These are phyloP conservation scores for Cyphomyrmex costatus DNA, from an alignment of 1,140 invertebrate species.

Conservation along the genomic window DNA sequence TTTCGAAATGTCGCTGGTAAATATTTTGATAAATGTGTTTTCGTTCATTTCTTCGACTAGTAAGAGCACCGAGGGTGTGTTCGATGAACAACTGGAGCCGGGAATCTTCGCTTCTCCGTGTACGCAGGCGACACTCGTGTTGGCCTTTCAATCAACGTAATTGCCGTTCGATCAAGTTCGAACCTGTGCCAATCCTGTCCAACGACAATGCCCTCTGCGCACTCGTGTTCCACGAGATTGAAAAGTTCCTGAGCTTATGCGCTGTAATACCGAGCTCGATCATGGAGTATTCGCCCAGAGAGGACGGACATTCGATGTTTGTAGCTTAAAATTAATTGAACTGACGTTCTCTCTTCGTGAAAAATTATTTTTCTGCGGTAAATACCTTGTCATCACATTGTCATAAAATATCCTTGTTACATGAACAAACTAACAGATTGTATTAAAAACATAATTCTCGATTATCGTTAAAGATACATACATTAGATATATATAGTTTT, in stretches of 20 bases:
- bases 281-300: slow-evolving; percentile 36
- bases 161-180: slow-evolving; percentile 73
- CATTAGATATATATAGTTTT: no score
- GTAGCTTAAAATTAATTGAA: slow-evolving; percentile 27
- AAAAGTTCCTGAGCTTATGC: slow-evolving; percentile 66
- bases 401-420: neutral
- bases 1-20: neutral
- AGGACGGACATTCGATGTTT: neutral
- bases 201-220: slow-evolving; percentile 56
- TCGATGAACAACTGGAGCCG: slow-evolving; percentile 12
- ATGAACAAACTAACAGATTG: neutral
- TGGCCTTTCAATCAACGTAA: slow-evolving; percentile 73
- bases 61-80: neutral
- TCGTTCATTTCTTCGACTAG: neutral
- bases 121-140: slow-evolving; percentile 66
- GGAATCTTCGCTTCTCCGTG: slow-evolving; percentile 31
- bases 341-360: neutral
- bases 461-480: neutral
- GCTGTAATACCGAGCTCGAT: slow-evolving; percentile 47
- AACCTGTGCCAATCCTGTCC: slow-evolving; percentile 60
- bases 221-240: slow-evolving; percentile 68
- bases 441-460: neutral
- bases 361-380: neutral
- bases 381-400: neutral
- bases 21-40: slow-evolving; percentile 56